phyloP scores from a whole-genome alignment of 2,888 invertebrate species.

The Rosalia funebris region DNA sequence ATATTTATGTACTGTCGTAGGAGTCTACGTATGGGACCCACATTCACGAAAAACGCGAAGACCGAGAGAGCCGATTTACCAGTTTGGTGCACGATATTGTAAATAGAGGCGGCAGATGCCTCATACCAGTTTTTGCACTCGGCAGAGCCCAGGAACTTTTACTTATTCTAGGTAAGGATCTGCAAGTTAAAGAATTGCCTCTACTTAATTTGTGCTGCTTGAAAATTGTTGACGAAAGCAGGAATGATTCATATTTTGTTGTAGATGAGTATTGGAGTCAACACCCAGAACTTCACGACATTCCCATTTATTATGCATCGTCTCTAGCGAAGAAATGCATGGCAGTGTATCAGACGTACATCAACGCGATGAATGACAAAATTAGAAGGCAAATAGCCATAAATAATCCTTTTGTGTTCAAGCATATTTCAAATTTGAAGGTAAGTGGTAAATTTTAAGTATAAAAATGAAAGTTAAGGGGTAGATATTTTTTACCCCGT shows the following conservation, averaged over 20 bases:
- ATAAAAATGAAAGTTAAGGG: too few species aligned
- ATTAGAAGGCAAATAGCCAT: conserved; percentile 96
- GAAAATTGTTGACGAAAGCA: too few species aligned
- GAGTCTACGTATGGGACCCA: conserved; percentile 99
- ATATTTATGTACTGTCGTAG: conserved; percentile 59
- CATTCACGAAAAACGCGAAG: conserved; percentile 98
- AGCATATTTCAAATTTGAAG: conserved; percentile 95
- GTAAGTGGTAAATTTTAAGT: conserved; percentile 61
- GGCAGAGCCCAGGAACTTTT: conserved; percentile 97
- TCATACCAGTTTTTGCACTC: conserved; percentile 98
- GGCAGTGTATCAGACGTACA: conserved; percentile 99
- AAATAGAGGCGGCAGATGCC: conserved; percentile 93
- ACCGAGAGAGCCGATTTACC: conserved; percentile 94
- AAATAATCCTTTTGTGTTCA: conserved; percentile 98
- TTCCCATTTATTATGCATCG: conserved; percentile 99
- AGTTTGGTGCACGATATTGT: conserved; percentile 95
- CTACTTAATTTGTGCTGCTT: background rate
- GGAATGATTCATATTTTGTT: conserved; percentile 37
- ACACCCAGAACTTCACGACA: conserved; percentile 96
- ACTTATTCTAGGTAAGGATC: conserved; percentile 70
- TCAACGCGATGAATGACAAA: conserved; percentile 99
- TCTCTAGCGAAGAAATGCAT: conserved; percentile 99
- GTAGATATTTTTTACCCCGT: too few species aligned
- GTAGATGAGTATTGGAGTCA: conserved; percentile 97
- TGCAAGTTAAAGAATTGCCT: background rate